These are phyloP conservation scores for Oophaga pumilio DNA, from an alignment of 2,113 vertebrate genomes.

Conservation along the genomic window DNA sequence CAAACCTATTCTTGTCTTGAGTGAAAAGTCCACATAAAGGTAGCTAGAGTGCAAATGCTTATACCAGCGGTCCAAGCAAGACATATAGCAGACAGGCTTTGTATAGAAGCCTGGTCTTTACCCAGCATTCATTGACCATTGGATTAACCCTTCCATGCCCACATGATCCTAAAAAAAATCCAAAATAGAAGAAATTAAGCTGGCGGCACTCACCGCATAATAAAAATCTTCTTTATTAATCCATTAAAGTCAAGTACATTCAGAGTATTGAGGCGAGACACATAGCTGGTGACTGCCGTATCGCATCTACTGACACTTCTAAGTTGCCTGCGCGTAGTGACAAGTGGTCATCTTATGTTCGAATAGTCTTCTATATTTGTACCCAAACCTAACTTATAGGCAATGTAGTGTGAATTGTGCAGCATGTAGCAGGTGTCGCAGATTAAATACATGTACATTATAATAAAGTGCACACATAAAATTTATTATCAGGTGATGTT, in stretches of 20 bases:
- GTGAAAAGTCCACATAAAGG: conserved; percentile 13
- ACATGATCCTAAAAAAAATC: not conserved
- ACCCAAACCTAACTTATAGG: not conserved
- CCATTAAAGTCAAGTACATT: no score
- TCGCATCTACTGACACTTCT: no score
- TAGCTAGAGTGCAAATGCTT: conserved; percentile 30
- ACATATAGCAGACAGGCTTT: not conserved
- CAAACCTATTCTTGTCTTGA: not conserved
- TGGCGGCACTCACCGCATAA: no score
- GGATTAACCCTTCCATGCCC: conserved; percentile 1
- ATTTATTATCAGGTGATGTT: no score
- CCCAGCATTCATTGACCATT: not conserved
- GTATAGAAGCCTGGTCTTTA: conserved; percentile 9
- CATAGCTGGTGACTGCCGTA: no score
- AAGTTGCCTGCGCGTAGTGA: no score
- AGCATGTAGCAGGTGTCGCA: not conserved
- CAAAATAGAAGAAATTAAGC: no score
- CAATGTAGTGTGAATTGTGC: not conserved
- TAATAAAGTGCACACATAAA: no score
- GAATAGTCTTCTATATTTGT: not conserved
- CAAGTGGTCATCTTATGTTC: no score
- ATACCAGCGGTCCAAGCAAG: conserved; percentile 19
- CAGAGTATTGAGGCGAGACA: no score
- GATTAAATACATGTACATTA: not conserved
- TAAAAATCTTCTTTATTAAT: no score